phyloP scores from a whole-genome alignment of 2,113 vertebrate genomes.

The Tetraodon nigroviridis region DNA sequence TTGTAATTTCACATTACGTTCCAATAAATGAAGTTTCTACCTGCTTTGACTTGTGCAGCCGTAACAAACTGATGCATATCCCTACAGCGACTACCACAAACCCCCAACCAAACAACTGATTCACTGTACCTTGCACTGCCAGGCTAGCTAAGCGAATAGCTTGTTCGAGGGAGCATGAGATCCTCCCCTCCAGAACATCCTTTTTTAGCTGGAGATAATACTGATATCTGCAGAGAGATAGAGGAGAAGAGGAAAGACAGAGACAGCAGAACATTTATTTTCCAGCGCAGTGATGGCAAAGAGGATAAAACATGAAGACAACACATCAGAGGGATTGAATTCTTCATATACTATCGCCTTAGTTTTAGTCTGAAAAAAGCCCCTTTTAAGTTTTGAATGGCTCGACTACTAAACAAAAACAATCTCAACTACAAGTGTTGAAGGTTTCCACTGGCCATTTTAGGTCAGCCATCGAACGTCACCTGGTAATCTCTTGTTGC shows the following conservation, averaged over 20 bases:
- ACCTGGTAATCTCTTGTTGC: conserved; percentile 98
- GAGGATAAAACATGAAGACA: too few species aligned
- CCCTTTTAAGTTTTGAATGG: not conserved
- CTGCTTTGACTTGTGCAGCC: not conserved
- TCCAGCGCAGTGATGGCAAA: too few species aligned
- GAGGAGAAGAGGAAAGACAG: not conserved
- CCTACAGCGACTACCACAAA: not conserved
- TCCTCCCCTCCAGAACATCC: conserved; percentile 91
- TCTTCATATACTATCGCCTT: not conserved
- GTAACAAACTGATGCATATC: not conserved
- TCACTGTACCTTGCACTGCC: conserved; percentile 90
- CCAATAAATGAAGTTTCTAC: too few species aligned
- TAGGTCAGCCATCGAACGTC: conserved; percentile 24
- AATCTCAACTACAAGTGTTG: not conserved
- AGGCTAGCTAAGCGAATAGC: conserved; percentile 90
- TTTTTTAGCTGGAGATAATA: conserved; percentile 99
- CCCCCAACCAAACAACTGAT: not conserved
- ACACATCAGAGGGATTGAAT: too few species aligned
- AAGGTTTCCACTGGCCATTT: conserved; percentile 2
- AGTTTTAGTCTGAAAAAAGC: not conserved
- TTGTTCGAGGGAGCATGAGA: conserved; percentile 92
- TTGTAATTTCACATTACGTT: not conserved
- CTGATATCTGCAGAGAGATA: conserved; percentile 83
- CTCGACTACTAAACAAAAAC: not conserved
- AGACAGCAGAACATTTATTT: not conserved